Evolutionary conservation across 2,113 vertebrate genomes (phyloP), one percentile per base, ranked within the genome.

Genomic region (Bubo scandiacus): DNA sequence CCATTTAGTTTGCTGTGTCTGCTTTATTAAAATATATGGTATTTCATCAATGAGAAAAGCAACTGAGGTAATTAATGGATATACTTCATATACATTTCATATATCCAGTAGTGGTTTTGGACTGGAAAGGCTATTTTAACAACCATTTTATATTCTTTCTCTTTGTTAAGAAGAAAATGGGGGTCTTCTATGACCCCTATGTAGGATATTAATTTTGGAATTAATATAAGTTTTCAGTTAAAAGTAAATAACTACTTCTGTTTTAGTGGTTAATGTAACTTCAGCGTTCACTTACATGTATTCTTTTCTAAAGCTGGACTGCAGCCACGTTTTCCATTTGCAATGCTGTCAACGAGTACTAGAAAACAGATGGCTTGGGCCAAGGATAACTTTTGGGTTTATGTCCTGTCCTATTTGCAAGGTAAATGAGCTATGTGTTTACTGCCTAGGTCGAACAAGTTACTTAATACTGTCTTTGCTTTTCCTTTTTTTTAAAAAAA

Each of bases 321-420:
- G 99, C 97, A 99, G 99, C 97, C 99, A 99, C 5, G 98, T 99
- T 92, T 99, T 99, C 98, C 99, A 99, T 94, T 98, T 99, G 93
- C 99, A 99, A 94, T 99, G 99, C 93, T 99, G 99, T 94, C 98
- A 98, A 3, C 98, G 99, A 75, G 99, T 99, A 62, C 98, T 99
- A 79, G 99, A 99, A 94, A 99, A 99, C 95, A 98, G 99, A 90
- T 99, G 99, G 99, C 99, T 99, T 45, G 99, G 99, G 45, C 99
- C 99, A 65, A 98, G 99, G 88, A 99, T 99, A 97, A 99, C 99
- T 7, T 99, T 99, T 54, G 99, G 99, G 25, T 99, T 99, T 97
- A 99, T 99, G 99, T 98, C 99, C 84, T 99, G 99, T 98, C 99
- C 99, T 45, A 99, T 99, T 95, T 99, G 99, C 97, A 99, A 99